A percentile compares a stretch with the other conserved stretches of the same genome.
Conservation (phyloP, 1,140 invertebrate species). For the Drosophila yakuba region DNA sequence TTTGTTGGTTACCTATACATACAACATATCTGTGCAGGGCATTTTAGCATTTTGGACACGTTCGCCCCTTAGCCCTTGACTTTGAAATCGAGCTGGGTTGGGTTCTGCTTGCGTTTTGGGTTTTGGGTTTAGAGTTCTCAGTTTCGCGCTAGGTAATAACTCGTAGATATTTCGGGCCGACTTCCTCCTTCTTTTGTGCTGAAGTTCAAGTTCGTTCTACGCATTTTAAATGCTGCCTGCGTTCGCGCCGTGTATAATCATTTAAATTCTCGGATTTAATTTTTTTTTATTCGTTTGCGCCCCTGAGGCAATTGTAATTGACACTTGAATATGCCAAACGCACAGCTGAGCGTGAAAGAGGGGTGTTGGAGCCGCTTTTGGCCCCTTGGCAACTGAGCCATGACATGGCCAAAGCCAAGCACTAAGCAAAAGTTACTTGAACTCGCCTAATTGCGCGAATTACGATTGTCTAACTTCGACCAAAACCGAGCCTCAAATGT, state of each 20-base stretch:
- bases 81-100: constrained; percentile 52
- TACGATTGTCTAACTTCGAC: constrained; percentile 36
- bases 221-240: constrained; percentile 66
- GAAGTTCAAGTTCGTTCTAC: constrained; percentile 79
- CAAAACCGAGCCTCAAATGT: constrained; percentile 4
- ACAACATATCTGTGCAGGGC: constrained; percentile 16
- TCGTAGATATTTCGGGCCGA: constrained; percentile 18
- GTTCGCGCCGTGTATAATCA: constrained; percentile 52
- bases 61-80: constrained; percentile 74
- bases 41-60: constrained; percentile 55
- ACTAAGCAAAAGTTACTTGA: constrained; percentile 62
- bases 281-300: constrained; percentile 16
- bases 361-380: constrained; percentile 1
- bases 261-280: constrained; percentile 41
- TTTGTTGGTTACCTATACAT: constrained; percentile 7
- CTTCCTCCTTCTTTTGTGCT: constrained; percentile 59
- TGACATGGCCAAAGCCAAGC: constrained; percentile 61
- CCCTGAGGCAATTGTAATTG: constrained; percentile 64
- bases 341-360: constrained; percentile 12
- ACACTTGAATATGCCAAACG: constrained; percentile 67
- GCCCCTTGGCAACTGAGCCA: constrained; percentile 69
- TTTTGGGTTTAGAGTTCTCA: constrained; percentile 9
- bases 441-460: constrained; percentile 71
- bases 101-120: background rate
- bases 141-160: constrained; percentile 26